Evolutionary conservation across 1,140 invertebrate species (phyloP), one percentile per base, ranked within the genome.

Genomic region (Zaprionus vittiger): DNA sequence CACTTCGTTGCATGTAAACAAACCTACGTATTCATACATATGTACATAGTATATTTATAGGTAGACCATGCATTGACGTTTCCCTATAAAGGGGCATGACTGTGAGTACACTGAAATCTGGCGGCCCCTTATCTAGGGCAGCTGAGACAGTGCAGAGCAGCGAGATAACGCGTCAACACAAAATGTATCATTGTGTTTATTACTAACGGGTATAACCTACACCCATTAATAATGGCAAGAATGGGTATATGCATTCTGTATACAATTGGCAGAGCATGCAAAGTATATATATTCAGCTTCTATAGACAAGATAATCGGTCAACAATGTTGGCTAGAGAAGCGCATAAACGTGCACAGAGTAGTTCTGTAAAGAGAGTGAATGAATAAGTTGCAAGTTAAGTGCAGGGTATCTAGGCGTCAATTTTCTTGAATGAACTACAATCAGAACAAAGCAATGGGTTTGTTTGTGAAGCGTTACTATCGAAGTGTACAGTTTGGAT

Each of bases 61-160:
- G 22, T 17, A 59, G 54, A 26, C 38, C 55, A 59, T 56, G 55
- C 62, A 61, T 55, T 57, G 55, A 61, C 54, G 20, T 70, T 89
- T 86, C 84, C 72, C 69, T 31, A 69, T 83, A 78, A 89, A 72
- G 77, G 70, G 73, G 63, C 62, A 87, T 86, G 83, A 87, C 77
- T 86, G 83, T 86, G 61, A 55, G 54, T 67, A 44, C 15, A 54
- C 28, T 17, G 28, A 70, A 37, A 52, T 28, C 44, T 59, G 57
- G 22, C 61, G 24, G 65, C 26, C 5, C 66, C 77, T 86, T 85
- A 85, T 85, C 83, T 66, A 17, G 9, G 38, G 20, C 60, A 71
- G 60, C 54, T 37, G 57, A 64, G 57, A 11, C 41, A 11, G 56
- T 28, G 34, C 38, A 20, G 12, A 52, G 47, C 4, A 9, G 28